Evolutionary conservation across 2,113 vertebrate species (phyloP), one percentile per base, ranked within the genome.

Genomic region (Oxyura jamaicensis): DNA sequence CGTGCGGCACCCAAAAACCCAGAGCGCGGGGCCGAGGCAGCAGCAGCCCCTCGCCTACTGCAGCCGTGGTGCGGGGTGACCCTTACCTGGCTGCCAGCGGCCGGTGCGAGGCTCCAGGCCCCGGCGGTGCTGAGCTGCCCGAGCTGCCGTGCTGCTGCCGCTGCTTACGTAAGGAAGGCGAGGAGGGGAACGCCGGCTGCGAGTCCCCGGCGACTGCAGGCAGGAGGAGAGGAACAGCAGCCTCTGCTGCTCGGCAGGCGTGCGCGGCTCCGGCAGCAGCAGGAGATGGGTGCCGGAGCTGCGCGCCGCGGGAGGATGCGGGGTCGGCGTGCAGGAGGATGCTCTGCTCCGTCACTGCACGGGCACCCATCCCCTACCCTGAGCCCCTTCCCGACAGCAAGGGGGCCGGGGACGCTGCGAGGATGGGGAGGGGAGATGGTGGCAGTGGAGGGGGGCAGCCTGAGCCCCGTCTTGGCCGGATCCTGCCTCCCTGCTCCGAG

Each of bases 391-490:
- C 16, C 21, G 1, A 25, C 23, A 26, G 13, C 13, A 35, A 22
- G 23, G 33, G 22, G 6, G 1, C 10, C 12, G 62, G 56, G 66
- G 52, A 31, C 18, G 3, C 8, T 5, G 3, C 2, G 8, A 19
- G 71, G 29, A 59, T 7, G 33, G 17, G 35, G 10, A 69, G 41
- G 53, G 86, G 8, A 29, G 41, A 13, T 0, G 4, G 80, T 28
- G 74, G 41, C 44, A 25, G 28, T 0, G 46, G 74, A 69, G 29
- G 52, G 52, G 66, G 58, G 19, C 72, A 62, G 59, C 59, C 20
- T 1, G 6, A 83, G 46, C 36, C 46, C 72, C 1, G 3, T 7
- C 1, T 0, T 3, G 19, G 59, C 7, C 13, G 1, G 84, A 36
- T 74, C 41, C 80, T 21, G 66, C 26, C 31, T 44, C 67, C 23